Percentiles rank a stretch among this genome's conserved stretches.
Evolutionary conservation across 2,888 invertebrate species (phyloP).

Genomic region (Antheraea yamamai): DNA sequence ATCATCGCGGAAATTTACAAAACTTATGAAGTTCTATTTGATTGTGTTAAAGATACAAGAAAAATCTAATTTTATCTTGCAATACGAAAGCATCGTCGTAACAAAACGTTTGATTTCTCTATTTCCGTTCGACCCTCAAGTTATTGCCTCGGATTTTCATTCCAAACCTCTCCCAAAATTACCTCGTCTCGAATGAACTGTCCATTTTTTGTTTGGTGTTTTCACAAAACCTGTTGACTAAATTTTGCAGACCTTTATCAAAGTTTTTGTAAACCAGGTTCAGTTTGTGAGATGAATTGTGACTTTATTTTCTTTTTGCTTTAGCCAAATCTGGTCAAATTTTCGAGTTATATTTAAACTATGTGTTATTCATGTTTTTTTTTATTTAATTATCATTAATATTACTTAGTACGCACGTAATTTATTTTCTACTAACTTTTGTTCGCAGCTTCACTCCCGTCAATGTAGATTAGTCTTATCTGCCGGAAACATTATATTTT

Average conservation of each 20-base stretch:
- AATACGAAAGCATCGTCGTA: not conserved
- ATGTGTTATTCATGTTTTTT: not conserved
- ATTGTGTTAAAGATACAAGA: not conserved
- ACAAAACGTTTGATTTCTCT: conserved; percentile 10
- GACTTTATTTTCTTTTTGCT: not conserved
- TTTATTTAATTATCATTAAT: too few relatives aligned
- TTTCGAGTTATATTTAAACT: not conserved
- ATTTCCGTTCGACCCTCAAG: conserved; percentile 5
- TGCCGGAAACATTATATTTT: too few relatives aligned
- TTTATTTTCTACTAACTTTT: too few relatives aligned
- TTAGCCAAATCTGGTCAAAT: not conserved
- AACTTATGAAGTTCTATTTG: not conserved
- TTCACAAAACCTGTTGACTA: not conserved
- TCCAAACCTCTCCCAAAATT: not conserved
- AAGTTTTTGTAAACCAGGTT: not conserved
- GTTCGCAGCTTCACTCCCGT: too few relatives aligned
- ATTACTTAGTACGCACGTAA: too few relatives aligned
- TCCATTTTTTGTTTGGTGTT: not conserved
- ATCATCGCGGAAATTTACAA: not conserved
- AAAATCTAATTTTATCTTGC: not conserved
- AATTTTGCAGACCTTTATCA: conserved; percentile 2
- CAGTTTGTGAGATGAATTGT: not conserved
- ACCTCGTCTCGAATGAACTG: not conserved
- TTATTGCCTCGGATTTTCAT: conserved; percentile 10
- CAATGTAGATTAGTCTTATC: too few relatives aligned